Conservation (phyloP, 2,888 invertebrate genomes). For the Sturmia bella region DNA sequence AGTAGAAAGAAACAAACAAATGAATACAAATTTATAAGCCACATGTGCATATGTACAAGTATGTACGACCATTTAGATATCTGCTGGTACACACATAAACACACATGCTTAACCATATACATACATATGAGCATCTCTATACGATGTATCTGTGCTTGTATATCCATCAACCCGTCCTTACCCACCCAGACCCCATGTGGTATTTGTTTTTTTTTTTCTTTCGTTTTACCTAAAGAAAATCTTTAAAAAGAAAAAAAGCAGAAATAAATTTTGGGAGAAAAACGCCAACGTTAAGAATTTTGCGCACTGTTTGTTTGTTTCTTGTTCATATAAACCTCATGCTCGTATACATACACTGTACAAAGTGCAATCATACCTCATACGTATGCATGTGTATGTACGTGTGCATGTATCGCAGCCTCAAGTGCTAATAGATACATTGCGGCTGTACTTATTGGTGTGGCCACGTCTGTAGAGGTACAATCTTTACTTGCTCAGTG, state of each 20-base stretch:
- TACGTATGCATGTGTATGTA: not conserved
- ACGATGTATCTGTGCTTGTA: not conserved
- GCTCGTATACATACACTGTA: not conserved
- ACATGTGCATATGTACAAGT: slow-evolving; percentile 12
- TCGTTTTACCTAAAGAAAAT: slow-evolving; percentile 3
- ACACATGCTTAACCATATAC: not conserved
- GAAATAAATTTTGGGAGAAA: too few species aligned
- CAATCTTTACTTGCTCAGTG: not conserved
- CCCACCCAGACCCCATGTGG: slow-evolving; percentile 30
- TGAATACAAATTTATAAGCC: slow-evolving; percentile 3
- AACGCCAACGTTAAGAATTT: slow-evolving; percentile 63
- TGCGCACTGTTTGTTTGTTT: slow-evolving; percentile 42
- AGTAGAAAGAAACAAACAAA: slow-evolving; percentile 13
- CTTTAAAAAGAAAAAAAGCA: not conserved
- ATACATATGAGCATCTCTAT: not conserved
- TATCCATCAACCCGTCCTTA: slow-evolving; percentile 36
- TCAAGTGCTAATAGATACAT: too few species aligned
- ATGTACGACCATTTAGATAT: slow-evolving; percentile 5
- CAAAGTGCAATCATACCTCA: too few species aligned
- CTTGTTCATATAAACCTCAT: not conserved
- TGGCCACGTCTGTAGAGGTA: slow-evolving; percentile 13
- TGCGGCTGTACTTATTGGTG: not conserved
- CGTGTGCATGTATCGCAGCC: not conserved
- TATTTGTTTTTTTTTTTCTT: not conserved
- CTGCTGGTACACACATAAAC: not conserved